phyloP scores from a whole-genome alignment of 2,888 invertebrate species.

The Biston betularia region DNA sequence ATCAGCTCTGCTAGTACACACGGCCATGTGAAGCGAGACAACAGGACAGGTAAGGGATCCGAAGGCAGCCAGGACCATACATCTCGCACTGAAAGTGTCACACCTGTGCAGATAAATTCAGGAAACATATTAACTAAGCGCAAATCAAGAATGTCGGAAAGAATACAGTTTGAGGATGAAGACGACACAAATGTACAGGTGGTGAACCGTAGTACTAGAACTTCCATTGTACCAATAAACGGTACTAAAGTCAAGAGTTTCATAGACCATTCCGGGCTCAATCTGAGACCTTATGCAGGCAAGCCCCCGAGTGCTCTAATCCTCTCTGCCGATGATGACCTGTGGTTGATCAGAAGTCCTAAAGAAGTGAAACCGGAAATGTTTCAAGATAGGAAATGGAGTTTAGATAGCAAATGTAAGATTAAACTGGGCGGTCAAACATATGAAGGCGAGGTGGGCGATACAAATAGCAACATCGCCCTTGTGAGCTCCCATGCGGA shows the following conservation, averaged over 20 bases:
- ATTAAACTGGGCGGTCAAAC: slow-evolving; percentile 67
- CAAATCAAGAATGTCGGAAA: slow-evolving; percentile 59
- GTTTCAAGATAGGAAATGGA: slow-evolving; percentile 56
- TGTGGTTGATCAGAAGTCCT: slow-evolving; percentile 71
- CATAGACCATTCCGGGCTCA: slow-evolving; percentile 53
- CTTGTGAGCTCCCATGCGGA: slow-evolving; percentile 52
- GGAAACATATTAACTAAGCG: neutral
- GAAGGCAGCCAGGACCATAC: neutral
- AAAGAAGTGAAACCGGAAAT: slow-evolving; percentile 57
- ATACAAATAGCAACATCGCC: slow-evolving; percentile 47
- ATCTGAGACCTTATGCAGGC: slow-evolving; percentile 51
- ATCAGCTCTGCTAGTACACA: neutral
- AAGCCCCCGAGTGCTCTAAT: slow-evolving; percentile 38
- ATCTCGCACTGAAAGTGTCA: neutral
- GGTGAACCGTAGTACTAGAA: slow-evolving; percentile 18
- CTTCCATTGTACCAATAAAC: slow-evolving; percentile 37
- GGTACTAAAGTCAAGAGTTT: slow-evolving; percentile 52
- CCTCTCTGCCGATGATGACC: slow-evolving; percentile 65
- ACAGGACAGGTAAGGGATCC: neutral
- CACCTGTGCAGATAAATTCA: neutral
- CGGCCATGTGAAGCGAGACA: neutral
- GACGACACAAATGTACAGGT: slow-evolving; percentile 43
- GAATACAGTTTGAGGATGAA: slow-evolving; percentile 69
- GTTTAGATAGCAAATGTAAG: slow-evolving; percentile 64
- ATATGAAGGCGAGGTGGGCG: slow-evolving; percentile 60